Percentiles rank a stretch among this genome's conserved stretches.
phyloP scores from a whole-genome alignment of 2,888 invertebrate species.

The Andrena hattorfiana region DNA sequence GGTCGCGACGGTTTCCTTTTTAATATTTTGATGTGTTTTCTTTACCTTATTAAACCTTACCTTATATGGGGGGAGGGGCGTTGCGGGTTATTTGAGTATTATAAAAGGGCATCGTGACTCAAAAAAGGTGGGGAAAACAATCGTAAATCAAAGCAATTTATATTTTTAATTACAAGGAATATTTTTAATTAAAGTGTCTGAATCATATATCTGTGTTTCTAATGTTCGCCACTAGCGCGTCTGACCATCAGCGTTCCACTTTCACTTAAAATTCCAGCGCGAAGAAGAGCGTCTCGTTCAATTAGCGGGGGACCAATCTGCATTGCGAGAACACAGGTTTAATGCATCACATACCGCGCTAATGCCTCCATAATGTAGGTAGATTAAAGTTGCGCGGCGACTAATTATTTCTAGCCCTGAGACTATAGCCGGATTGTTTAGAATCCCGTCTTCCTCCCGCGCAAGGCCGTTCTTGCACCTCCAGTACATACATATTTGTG shows the following conservation, averaged over 20 bases:
- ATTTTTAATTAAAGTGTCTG: no score
- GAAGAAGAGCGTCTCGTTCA: slow-evolving; percentile 8
- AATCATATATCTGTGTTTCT: not conserved
- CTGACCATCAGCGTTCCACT: not conserved
- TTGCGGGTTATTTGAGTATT: no score
- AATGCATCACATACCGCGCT: slow-evolving; percentile 23
- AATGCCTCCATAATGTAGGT: slow-evolving; percentile 34
- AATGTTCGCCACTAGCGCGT: not conserved
- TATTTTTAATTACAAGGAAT: no score
- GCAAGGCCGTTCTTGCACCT: slow-evolving; percentile 21
- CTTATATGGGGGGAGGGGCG: no score
- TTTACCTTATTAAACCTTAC: no score
- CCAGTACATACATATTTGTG: slow-evolving; percentile 33
- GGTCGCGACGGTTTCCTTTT: no score
- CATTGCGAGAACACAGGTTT: slow-evolving; percentile 6
- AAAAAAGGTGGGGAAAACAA: no score
- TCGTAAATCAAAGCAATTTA: no score
- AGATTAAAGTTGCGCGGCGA: slow-evolving; percentile 42
- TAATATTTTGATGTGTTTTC: no score
- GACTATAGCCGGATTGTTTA: slow-evolving; percentile 38
- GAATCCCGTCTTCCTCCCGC: slow-evolving; percentile 12
- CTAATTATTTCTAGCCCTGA: slow-evolving; percentile 48
- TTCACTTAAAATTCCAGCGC: slow-evolving; percentile 14
- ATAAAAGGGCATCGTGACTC: no score
- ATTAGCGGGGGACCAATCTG: slow-evolving; percentile 18